phyloP scores from a whole-genome alignment of 2,113 vertebrate species.

The Caracal caracal region DNA sequence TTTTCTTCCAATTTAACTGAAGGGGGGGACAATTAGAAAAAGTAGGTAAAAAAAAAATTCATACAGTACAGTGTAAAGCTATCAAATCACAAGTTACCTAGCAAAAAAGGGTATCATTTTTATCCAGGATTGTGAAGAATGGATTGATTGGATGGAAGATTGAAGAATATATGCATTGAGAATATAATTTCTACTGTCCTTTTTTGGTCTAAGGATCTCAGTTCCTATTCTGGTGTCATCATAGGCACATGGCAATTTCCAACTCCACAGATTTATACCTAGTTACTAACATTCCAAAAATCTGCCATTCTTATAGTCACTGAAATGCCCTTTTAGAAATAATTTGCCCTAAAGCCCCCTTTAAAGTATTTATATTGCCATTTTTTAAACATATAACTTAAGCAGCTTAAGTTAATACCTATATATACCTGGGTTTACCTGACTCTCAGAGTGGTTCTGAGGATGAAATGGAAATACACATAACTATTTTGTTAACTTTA shows the following conservation, averaged over 20 bases:
- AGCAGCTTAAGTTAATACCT: neutral
- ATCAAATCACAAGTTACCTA: neutral
- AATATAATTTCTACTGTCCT: neutral
- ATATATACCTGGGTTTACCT: neutral
- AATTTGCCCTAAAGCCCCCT: neutral
- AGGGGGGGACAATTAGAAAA: neutral
- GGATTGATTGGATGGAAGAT: neutral
- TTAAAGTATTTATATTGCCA: neutral
- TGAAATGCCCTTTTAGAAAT: slow-evolving; percentile 9
- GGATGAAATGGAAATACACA: neutral
- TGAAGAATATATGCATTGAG: neutral
- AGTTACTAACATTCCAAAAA: neutral
- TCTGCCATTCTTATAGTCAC: neutral
- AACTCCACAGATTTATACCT: neutral
- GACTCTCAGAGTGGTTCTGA: neutral
- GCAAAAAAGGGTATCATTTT: neutral
- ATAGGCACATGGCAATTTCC: neutral
- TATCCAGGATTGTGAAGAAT: neutral
- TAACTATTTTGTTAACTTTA: neutral
- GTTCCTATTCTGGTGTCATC: neutral
- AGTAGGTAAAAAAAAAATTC: neutral
- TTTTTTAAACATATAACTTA: neutral
- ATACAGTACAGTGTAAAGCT: neutral
- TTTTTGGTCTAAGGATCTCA: neutral
- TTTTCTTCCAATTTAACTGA: neutral